Percentiles rank a stretch among this genome's conserved stretches.
phyloP scores from a whole-genome alignment of 2,113 vertebrate species.

The Lipotes vexillifer region DNA sequence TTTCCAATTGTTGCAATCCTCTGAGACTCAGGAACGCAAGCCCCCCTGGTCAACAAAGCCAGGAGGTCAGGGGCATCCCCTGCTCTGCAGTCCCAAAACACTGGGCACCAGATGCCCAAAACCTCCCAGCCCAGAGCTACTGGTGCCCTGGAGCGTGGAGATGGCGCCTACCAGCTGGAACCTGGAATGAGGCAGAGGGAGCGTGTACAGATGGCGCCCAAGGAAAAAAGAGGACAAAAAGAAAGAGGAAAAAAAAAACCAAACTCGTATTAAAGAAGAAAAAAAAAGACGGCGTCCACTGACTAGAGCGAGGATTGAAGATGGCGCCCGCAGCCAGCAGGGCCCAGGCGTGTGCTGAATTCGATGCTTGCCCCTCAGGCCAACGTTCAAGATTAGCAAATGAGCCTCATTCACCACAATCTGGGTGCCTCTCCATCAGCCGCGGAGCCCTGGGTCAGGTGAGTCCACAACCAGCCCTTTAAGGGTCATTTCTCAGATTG shows the following conservation, averaged over 20 bases:
- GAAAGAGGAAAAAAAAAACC: no score
- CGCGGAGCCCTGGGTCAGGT: neutral
- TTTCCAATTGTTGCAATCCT: neutral
- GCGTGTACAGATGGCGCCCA: neutral
- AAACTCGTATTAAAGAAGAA: neutral
- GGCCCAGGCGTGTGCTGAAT: neutral
- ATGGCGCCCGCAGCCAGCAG: neutral
- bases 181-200: neutral
- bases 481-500: neutral
- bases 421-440: neutral
- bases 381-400: neutral
- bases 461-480: neutral
- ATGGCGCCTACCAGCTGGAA: neutral
- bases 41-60: neutral
- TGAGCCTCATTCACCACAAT: neutral
- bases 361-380: no score
- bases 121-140: neutral
- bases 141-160: neutral
- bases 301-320: neutral
- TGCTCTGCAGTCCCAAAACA: neutral
- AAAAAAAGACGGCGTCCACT: neutral
- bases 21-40: neutral
- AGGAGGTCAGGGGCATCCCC: neutral
- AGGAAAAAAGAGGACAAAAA: neutral
- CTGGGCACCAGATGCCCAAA: neutral